These are phyloP conservation scores for Meganola albula DNA, from an alignment of 2,888 invertebrate genomes.

Conservation along the genomic window DNA sequence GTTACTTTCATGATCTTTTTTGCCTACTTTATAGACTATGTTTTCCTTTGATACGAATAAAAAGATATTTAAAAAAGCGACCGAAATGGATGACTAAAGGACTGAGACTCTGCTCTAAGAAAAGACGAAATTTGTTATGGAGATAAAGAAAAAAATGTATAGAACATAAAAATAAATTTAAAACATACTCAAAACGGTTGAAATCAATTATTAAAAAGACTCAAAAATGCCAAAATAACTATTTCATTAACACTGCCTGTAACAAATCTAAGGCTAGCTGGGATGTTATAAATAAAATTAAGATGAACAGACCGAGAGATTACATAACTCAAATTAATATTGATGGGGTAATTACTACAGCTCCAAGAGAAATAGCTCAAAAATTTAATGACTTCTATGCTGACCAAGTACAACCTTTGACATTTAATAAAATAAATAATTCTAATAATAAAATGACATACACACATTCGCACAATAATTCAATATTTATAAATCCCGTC, in stretches of 20 bases:
- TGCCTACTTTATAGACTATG: slow-evolving; percentile 3
- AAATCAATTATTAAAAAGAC: slow-evolving; percentile 3
- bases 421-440: not conserved
- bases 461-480: slow-evolving; percentile 1
- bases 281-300: slow-evolving; percentile 4
- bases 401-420: not conserved
- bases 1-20: not conserved
- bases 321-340: not conserved
- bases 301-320: not conserved
- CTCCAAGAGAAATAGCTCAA: not conserved
- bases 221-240: slow-evolving; percentile 4
- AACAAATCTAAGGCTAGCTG: slow-evolving; percentile 5
- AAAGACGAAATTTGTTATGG: slow-evolving; percentile 2
- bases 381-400: not conserved
- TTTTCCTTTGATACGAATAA: slow-evolving; percentile 4
- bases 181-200: not conserved
- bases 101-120: not conserved
- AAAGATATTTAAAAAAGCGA: not conserved
- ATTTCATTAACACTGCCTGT: slow-evolving; percentile 1
- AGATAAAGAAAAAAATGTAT: slow-evolving; percentile 2
- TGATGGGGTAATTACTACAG: not conserved
- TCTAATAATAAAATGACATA: not conserved
- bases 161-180: not conserved
- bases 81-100: slow-evolving; percentile 4
- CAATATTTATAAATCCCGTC: slow-evolving; percentile 7